Evolutionary conservation across 2,113 vertebrate species (phyloP).

Genomic region (Ciconia maguari): DNA sequence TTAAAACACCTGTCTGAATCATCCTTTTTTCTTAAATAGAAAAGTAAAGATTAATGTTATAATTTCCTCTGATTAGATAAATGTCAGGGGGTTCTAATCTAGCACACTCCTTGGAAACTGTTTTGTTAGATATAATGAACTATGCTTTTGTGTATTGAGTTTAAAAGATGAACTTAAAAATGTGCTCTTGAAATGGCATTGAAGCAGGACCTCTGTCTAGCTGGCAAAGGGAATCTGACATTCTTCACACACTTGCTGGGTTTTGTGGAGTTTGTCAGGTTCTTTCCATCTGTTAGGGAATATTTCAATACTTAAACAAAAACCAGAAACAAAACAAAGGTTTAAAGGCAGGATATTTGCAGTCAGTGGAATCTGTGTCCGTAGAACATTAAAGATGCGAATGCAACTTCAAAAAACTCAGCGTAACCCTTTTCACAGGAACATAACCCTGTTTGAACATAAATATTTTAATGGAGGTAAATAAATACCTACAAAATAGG

Average conservation of each 20-base stretch:
- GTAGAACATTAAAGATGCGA: background rate
- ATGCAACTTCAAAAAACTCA: background rate
- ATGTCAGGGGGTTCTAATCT: background rate
- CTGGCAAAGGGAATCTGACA: background rate
- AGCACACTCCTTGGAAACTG: background rate
- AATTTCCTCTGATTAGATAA: conserved; percentile 34
- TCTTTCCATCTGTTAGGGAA: background rate
- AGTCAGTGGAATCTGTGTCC: background rate
- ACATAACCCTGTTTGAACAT: background rate
- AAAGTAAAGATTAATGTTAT: background rate
- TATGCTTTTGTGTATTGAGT: background rate
- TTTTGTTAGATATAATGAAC: background rate
- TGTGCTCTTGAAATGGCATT: background rate
- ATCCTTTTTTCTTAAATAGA: background rate
- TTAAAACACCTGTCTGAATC: conserved; percentile 15
- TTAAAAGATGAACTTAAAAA: background rate
- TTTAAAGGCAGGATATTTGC: background rate
- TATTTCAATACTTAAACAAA: background rate
- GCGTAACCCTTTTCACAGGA: background rate
- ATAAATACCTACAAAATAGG: background rate
- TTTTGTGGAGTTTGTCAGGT: background rate
- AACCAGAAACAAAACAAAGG: background rate
- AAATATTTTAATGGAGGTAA: background rate
- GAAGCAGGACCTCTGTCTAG: background rate
- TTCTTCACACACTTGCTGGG: accelerated